phyloP scores from a whole-genome alignment of 2,113 vertebrate genomes.

The Dissostichus mawsoni region DNA sequence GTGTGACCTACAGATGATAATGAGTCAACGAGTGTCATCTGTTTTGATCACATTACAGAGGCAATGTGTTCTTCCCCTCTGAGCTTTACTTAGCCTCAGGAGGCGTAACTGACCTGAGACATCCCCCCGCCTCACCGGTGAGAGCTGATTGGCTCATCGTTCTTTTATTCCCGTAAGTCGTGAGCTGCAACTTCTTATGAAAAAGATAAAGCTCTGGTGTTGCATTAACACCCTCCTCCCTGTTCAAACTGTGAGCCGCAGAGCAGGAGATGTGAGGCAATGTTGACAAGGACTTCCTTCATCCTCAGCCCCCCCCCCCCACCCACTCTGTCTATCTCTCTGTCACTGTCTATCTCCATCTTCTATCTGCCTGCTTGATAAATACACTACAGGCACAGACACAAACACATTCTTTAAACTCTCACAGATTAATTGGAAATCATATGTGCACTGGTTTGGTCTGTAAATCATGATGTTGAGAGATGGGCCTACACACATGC shows the following conservation, averaged over 20 bases:
- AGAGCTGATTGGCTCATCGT: conserved; percentile 44
- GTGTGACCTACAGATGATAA: neutral
- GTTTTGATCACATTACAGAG: conserved; percentile 12
- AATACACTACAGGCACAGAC: neutral
- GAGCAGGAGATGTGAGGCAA: conserved; percentile 60
- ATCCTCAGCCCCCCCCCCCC: too few species aligned
- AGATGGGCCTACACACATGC: neutral
- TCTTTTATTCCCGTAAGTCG: conserved; percentile 40
- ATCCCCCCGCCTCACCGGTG: neutral
- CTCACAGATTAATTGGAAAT: conserved; percentile 13
- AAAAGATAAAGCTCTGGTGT: conserved; percentile 59
- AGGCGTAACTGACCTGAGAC: neutral
- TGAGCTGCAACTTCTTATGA: conserved; percentile 38
- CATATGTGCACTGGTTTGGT: neutral
- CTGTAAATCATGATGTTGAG: neutral
- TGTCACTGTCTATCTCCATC: conserved; percentile 14
- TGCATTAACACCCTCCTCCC: conserved; percentile 47
- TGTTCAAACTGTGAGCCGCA: conserved; percentile 44
- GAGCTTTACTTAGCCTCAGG: neutral
- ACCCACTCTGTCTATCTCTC: neutral
- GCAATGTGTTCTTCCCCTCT: neutral
- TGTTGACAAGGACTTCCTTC: conserved; percentile 46
- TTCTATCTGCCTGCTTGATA: conserved; percentile 25
- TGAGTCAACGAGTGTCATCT: conserved; percentile 22
- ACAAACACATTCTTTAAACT: conserved; percentile 9